Conservation (phyloP, 2,888 invertebrate genomes). For the Noctua comes region DNA sequence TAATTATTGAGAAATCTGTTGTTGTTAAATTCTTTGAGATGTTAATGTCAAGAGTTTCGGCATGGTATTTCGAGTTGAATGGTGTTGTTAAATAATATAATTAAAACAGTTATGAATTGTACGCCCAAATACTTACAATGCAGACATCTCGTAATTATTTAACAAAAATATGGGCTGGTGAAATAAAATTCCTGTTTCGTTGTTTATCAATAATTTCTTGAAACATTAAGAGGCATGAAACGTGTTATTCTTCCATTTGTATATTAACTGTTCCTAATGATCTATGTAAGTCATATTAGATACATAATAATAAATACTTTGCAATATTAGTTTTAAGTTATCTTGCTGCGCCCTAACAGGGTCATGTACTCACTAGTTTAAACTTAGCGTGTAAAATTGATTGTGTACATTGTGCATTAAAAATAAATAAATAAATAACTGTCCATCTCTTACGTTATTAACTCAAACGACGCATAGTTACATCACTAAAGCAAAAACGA, state of each 20-base stretch:
- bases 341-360: too few species aligned
- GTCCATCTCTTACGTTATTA: background rate
- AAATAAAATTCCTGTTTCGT: background rate
- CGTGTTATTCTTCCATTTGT: background rate
- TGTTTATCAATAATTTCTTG: background rate
- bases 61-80: background rate
- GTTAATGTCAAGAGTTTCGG: background rate
- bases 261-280: too few species aligned
- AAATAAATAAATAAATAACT: too few species aligned
- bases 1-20: constrained; percentile 7
- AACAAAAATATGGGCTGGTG: background rate
- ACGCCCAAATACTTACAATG: background rate
- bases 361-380: too few species aligned
- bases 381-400: too few species aligned
- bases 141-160: constrained; percentile 1
- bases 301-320: too few species aligned
- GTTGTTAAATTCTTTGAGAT: constrained; percentile 9
- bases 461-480: too few species aligned
- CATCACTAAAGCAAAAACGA: background rate
- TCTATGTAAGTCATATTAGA: too few species aligned
- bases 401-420: too few species aligned
- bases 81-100: background rate
- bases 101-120: background rate
- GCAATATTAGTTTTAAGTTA: too few species aligned
- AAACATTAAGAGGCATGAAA: background rate